A percentile compares a stretch with the other conserved stretches of the same genome.
Evolutionary conservation across 2,797 vertebrate species (phyloP).

Genomic region (Clarias laeviceps): DNA sequence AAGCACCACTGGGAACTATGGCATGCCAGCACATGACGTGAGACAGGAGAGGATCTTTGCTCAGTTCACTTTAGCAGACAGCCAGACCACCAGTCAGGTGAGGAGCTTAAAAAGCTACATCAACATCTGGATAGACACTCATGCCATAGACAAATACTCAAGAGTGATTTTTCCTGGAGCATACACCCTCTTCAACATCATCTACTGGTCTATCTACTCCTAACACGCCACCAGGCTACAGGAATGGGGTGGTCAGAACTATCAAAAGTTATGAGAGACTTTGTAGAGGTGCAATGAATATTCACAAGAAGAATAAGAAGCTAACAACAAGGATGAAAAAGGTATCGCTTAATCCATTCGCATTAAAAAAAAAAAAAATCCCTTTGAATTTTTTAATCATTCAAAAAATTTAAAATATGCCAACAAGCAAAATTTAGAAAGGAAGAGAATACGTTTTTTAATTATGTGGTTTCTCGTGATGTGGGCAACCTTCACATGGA

Average conservation of each 20-base stretch:
- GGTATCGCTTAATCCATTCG: conserved; percentile 58
- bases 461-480: not conserved
- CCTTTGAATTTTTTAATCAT: not conserved
- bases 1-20: conserved; percentile 86
- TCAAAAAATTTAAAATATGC: not conserved
- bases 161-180: conserved; percentile 91
- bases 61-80: conserved; percentile 83
- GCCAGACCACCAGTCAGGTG: conserved; percentile 79
- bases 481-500: not conserved
- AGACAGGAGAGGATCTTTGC: conserved; percentile 87
- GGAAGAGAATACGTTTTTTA: not conserved
- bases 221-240: conserved; percentile 61
- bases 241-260: not conserved
- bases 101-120: conserved; percentile 80
- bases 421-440: not conserved
- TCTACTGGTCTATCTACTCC: conserved; percentile 97
- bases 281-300: not conserved
- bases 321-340: not conserved
- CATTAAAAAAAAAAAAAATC: too few relatives aligned
- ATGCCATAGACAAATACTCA: conserved; percentile 96
- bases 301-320: not conserved
- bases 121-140: conserved; percentile 91
- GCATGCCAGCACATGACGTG: conserved; percentile 83
- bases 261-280: not conserved
- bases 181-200: conserved; percentile 95